Evolutionary conservation across 2,888 invertebrate genomes (phyloP).

Genomic region (Agrotis clavis): DNA sequence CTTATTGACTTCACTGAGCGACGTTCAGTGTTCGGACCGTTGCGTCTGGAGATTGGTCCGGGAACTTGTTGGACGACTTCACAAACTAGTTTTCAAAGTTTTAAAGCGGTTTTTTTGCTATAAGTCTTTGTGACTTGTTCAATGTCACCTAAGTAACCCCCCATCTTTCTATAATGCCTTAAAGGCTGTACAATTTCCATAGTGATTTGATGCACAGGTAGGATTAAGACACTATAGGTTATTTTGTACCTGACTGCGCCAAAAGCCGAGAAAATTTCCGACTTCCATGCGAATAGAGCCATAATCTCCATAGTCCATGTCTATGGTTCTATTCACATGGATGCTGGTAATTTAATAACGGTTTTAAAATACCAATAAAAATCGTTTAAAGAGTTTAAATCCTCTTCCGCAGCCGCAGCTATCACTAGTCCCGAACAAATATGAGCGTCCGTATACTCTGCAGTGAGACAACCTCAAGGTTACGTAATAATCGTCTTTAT

Average conservation of each 20-base stretch:
- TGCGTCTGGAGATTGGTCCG: slow-evolving; percentile 28
- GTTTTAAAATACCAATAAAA: neutral
- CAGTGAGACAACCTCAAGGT: neutral
- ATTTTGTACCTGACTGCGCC: too few species aligned
- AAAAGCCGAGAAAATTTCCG: neutral
- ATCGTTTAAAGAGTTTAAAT: neutral
- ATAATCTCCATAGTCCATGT: too few species aligned
- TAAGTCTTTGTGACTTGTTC: slow-evolving; percentile 1
- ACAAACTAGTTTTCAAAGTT: slow-evolving; percentile 17
- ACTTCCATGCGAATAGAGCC: neutral
- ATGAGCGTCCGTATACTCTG: neutral
- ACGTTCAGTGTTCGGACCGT: slow-evolving; percentile 37
- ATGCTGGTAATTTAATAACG: too few species aligned
- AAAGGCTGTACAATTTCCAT: neutral
- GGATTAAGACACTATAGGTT: too few species aligned
- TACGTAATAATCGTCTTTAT: slow-evolving; percentile 29
- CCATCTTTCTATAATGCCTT: neutral
- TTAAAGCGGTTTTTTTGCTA: neutral
- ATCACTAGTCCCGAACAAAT: neutral
- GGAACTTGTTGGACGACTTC: slow-evolving; percentile 15
- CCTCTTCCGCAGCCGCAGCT: neutral
- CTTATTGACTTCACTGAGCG: slow-evolving; percentile 50
- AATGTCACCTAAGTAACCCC: too few species aligned
- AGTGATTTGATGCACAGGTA: too few species aligned
- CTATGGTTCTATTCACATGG: too few species aligned